Conservation (phyloP, 2,888 invertebrate genomes). For the Cataglyphis cursor region DNA sequence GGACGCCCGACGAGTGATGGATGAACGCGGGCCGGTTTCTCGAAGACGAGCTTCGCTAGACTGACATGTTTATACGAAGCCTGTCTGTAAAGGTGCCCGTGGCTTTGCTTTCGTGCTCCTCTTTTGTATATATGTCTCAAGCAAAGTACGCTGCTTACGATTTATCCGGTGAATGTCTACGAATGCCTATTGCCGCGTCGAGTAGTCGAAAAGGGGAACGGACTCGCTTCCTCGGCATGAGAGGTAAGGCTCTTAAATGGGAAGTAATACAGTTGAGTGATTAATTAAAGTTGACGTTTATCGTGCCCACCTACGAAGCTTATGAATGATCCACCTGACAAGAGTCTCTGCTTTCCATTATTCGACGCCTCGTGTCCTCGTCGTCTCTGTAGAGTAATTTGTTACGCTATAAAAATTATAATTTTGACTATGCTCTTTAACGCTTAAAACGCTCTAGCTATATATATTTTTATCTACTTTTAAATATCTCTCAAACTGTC, state of each 20-base stretch:
- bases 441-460: background rate
- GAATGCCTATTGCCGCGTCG: constrained; percentile 67
- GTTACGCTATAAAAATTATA: constrained; percentile 14
- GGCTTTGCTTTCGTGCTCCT: constrained; percentile 78
- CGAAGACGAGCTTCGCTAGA: constrained; percentile 80
- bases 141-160: constrained; percentile 79
- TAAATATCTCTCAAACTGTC: background rate
- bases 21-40: constrained; percentile 81
- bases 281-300: constrained; percentile 83
- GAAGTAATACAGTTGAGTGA: constrained; percentile 86
- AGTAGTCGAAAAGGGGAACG: constrained; percentile 70
- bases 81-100: constrained; percentile 81
- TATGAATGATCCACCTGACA: constrained; percentile 56
- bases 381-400: constrained; percentile 16
- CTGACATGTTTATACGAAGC: constrained; percentile 86
- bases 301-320: constrained; percentile 81
- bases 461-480: background rate
- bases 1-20: constrained; percentile 80
- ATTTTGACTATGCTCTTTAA: background rate
- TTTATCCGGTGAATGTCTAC: constrained; percentile 80
- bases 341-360: constrained; percentile 63
- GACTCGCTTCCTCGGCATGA: constrained; percentile 25
- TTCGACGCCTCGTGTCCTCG: constrained; percentile 46
- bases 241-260: constrained; percentile 75
- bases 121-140: constrained; percentile 78